phyloP scores from a whole-genome alignment of 1,140 invertebrate genomes.

The Drosophila kurseongensis region DNA sequence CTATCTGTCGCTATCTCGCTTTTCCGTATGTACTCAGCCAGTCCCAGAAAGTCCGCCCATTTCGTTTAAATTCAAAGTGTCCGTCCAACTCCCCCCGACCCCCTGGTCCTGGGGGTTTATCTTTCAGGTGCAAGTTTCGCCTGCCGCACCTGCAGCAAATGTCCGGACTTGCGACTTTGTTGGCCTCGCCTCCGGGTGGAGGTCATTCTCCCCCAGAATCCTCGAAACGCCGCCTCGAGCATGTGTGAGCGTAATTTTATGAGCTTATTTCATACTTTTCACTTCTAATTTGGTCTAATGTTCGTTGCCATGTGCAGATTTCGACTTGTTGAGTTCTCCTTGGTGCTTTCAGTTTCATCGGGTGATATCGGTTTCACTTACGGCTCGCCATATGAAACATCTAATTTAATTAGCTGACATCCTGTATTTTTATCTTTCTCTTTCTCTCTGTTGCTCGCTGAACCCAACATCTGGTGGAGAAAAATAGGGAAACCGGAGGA shows the following conservation, averaged over 20 bases:
- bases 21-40: conserved; percentile 66
- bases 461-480: conserved; percentile 13
- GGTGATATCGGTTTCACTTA: conserved; percentile 58
- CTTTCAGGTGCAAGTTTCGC: conserved; percentile 58
- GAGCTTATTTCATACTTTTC: conserved; percentile 79
- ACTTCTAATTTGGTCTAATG: conserved; percentile 63
- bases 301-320: conserved; percentile 68
- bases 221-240: background rate
- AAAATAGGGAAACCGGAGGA: background rate
- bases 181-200: conserved; percentile 29
- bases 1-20: conserved; percentile 14
- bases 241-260: conserved; percentile 64
- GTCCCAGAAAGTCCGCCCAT: conserved; percentile 28
- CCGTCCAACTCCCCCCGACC: conserved; percentile 20
- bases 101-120: conserved; percentile 35
- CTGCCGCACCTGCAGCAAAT: conserved; percentile 65
- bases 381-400: conserved; percentile 42
- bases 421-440: background rate
- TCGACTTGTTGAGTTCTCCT: conserved; percentile 67
- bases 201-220: conserved; percentile 1
- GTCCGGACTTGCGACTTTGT: conserved; percentile 61
- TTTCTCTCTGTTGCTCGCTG: background rate
- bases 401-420: conserved; percentile 72
- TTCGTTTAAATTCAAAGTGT: conserved; percentile 54
- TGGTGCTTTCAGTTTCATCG: conserved; percentile 21